These are phyloP conservation scores for Cynoglossus semilaevis DNA, from an alignment of 2,113 vertebrate genomes.

Conservation along the genomic window DNA sequence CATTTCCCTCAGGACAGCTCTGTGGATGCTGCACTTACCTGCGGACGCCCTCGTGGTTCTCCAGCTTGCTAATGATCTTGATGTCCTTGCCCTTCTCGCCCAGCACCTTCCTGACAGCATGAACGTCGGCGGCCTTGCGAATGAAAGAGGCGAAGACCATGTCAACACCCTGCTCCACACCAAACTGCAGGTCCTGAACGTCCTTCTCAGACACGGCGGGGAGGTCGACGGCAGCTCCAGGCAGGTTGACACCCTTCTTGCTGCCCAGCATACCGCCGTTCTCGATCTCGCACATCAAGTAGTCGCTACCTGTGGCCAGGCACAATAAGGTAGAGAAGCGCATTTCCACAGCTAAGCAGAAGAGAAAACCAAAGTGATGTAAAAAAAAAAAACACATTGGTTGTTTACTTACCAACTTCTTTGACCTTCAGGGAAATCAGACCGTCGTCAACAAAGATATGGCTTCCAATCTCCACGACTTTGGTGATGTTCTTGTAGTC, in stretches of 20 bases:
- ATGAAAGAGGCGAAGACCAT: conserved; percentile 99
- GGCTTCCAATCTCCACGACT: conserved; percentile 84
- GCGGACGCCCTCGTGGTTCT: conserved; percentile 96
- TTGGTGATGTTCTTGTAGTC: conserved; percentile 98
- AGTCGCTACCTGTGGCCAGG: conserved; percentile 78
- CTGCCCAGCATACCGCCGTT: conserved; percentile 91
- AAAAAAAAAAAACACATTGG: background rate
- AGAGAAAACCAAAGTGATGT: background rate
- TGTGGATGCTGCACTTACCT: conserved; percentile 70
- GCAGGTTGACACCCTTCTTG: conserved; percentile 97
- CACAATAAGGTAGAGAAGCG: background rate
- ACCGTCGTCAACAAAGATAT: conserved; percentile 91
- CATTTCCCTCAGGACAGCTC: background rate
- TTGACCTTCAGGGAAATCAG: conserved; percentile 92
- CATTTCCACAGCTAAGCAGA: background rate
- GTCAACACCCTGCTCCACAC: conserved; percentile 92
- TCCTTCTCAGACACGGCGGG: conserved; percentile 94
- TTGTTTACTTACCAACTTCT: conserved; percentile 80
- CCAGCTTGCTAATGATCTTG: conserved; percentile 98
- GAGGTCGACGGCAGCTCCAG: conserved; percentile 90
- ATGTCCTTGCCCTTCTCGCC: conserved; percentile 96
- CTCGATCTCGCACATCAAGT: conserved; percentile 84
- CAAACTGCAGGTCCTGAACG: conserved; percentile 91
- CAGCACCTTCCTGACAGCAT: conserved; percentile 87
- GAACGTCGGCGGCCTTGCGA: conserved; percentile 91